These are phyloP conservation scores for Hydrotaea diabolus DNA, from an alignment of 2,888 invertebrate genomes.

Conservation along the genomic window DNA sequence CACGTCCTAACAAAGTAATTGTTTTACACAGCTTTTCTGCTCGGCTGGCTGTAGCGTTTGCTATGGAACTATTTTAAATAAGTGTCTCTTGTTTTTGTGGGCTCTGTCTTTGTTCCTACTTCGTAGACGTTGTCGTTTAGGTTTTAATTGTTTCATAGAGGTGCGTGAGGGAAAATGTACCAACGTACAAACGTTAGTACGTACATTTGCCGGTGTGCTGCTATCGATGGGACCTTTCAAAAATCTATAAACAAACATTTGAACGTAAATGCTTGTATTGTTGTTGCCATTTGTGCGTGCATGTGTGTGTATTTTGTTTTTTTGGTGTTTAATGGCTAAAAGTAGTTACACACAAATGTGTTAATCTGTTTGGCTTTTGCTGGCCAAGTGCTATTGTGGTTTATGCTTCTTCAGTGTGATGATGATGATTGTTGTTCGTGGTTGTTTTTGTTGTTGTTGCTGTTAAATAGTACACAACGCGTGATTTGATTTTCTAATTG, in stretches of 20 bases:
- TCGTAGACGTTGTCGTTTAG: conserved; percentile 16
- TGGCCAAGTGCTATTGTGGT: conserved; percentile 43
- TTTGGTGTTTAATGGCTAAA: conserved; percentile 44
- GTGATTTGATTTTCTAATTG: conserved; percentile 69
- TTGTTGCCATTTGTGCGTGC: conserved; percentile 31
- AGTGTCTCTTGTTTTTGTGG: conserved; percentile 21
- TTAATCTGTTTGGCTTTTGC: conserved; percentile 63
- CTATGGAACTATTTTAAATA: conserved; percentile 61
- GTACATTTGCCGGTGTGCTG: conserved; percentile 3
- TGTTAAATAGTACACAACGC: conserved; percentile 54
- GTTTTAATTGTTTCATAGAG: conserved; percentile 50
- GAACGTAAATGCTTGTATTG: conserved; percentile 46
- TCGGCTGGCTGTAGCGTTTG: conserved; percentile 18
- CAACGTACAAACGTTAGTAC: conserved; percentile 25
- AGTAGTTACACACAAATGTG: conserved; percentile 64
- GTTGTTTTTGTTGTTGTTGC: conserved; percentile 33
- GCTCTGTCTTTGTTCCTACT: conserved; percentile 3
- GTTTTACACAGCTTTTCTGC: conserved; percentile 39
- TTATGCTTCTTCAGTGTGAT: conserved; percentile 62
- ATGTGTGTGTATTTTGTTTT: conserved; percentile 50
- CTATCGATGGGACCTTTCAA: conserved; percentile 50
- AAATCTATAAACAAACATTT: conserved; percentile 30
- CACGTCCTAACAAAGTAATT: conserved; percentile 59
- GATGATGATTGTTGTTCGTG: conserved; percentile 21
- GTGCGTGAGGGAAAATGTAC: conserved; percentile 53